Evolutionary conservation across 2,797 vertebrate species (phyloP), one percentile per base, ranked within the genome.

Genomic region (Cyprinella venusta): DNA sequence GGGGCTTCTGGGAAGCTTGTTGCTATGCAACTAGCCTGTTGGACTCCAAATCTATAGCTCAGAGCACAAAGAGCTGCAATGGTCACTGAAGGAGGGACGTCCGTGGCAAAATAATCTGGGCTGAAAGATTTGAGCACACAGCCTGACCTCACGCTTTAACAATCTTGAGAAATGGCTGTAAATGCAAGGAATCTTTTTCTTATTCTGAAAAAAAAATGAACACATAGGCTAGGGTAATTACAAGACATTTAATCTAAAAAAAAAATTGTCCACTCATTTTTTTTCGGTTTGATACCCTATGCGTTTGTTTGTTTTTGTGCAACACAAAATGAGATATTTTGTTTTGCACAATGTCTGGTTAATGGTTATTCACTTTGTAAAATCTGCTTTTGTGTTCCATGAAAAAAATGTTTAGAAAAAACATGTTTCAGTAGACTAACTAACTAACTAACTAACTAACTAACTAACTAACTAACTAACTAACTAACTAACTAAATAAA

Each of bases 11-110:
- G 90, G 88, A 87, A 82, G 85, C 48, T 70, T 33, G 92, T 92
- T 93, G 90, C 93, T 82, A 85, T 26, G 91, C 89, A 89, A 91
- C 90, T 48, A 77, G 84, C 45, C 82, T 81, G 82, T 63, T 64
- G 83, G 84, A 81, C 54, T 84, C 84, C 19, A 15, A 84, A 88
- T 86, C 79, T 81, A 82, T 81, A 82, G 83, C 76, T 74, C 30
- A 72, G 81, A 82, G 79, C 56, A 45, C 26, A 77, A 59, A 40
- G 65, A 87, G 84, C 80, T 90, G 26, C 52, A 70, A 13, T 63
- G 54, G 50, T 63, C 74, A 61, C 64, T 70, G 21, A 68, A 77
- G 40, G 61, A 48, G 9, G 33, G 19, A 26, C 9, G 1, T 81
- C 42, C 26, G 30, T 74, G 69, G 30, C 15, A 52, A 81, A 10